Evolutionary conservation across 2,113 vertebrate species (phyloP).

Genomic region (Apteryx mantelli): DNA sequence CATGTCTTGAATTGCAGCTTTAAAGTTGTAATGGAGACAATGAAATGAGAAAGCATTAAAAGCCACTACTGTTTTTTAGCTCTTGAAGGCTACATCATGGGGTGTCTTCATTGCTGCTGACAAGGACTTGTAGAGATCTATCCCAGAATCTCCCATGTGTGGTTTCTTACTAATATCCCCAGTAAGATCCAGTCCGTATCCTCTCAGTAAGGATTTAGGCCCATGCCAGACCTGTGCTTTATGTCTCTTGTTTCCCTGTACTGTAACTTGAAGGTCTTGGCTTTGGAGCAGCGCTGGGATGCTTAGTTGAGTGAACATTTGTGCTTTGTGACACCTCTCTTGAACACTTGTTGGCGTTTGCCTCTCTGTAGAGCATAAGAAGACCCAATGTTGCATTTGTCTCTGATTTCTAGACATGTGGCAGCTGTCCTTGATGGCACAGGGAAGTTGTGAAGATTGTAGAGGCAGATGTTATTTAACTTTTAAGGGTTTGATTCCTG

Average conservation of each 20-base stretch:
- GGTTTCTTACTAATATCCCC: not conserved
- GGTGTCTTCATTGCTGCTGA: slow-evolving; percentile 25
- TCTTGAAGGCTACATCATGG: not conserved
- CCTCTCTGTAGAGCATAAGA: not conserved
- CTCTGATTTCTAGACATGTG: slow-evolving; percentile 27
- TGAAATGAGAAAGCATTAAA: not conserved
- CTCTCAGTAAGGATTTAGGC: slow-evolving; percentile 6
- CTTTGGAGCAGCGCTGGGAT: not conserved
- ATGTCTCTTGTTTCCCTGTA: not conserved
- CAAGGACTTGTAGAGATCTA: not conserved
- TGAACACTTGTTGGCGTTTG: not conserved
- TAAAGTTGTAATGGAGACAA: not conserved
- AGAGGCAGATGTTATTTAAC: slow-evolving; percentile 16
- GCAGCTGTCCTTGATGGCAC: slow-evolving; percentile 18
- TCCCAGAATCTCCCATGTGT: not conserved
- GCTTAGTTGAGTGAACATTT: not conserved
- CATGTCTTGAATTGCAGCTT: not conserved
- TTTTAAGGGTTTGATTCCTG: slow-evolving; percentile 1
- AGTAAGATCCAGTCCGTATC: not conserved
- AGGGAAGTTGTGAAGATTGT: not conserved
- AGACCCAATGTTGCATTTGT: not conserved
- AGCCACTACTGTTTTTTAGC: not conserved
- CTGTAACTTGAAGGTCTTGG: not conserved
- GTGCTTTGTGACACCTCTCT: not conserved
- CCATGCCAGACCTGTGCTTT: not conserved